Evolutionary conservation across 2,113 vertebrate genomes (phyloP).

Genomic region (Balaenoptera acutorostrata): DNA sequence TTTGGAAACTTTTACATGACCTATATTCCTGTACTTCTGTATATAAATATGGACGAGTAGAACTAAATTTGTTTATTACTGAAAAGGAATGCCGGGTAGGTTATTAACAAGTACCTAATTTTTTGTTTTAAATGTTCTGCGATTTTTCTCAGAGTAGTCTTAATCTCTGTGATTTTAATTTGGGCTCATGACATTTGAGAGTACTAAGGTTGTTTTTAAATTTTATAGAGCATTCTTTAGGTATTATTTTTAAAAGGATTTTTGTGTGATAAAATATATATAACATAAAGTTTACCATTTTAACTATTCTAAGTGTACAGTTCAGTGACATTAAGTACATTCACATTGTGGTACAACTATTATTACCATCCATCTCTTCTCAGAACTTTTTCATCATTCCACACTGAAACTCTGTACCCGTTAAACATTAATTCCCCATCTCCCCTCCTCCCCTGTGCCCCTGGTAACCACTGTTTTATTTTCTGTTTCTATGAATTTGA

Average conservation of each 20-base stretch:
- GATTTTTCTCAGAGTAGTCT: not conserved
- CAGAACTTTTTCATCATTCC: not conserved
- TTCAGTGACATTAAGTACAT: not conserved
- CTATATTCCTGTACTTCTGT: constrained; percentile 88
- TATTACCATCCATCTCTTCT: not conserved
- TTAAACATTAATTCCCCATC: no score
- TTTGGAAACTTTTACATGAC: constrained; percentile 89
- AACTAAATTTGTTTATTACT: constrained; percentile 91
- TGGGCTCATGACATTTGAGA: not conserved
- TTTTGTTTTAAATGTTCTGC: not conserved
- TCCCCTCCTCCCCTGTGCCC: not conserved
- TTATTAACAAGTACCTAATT: not conserved
- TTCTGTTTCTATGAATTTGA: not conserved
- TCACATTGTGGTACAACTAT: not conserved
- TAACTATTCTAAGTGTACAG: not conserved
- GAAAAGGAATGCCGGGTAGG: constrained; percentile 91
- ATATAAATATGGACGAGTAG: constrained; percentile 90
- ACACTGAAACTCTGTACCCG: not conserved
- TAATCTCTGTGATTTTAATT: not conserved
- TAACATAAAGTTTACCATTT: not conserved
- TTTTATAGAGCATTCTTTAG: not conserved
- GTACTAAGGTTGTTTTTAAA: not conserved
- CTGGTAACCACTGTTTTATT: not conserved
- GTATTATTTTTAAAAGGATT: not conserved
- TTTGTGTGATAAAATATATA: not conserved